A percentile compares a stretch with the other conserved stretches of the same genome.
These are phyloP conservation scores for Diglossa cyanea DNA, from an alignment of 2,797 vertebrate genomes.

Conservation along the genomic window DNA sequence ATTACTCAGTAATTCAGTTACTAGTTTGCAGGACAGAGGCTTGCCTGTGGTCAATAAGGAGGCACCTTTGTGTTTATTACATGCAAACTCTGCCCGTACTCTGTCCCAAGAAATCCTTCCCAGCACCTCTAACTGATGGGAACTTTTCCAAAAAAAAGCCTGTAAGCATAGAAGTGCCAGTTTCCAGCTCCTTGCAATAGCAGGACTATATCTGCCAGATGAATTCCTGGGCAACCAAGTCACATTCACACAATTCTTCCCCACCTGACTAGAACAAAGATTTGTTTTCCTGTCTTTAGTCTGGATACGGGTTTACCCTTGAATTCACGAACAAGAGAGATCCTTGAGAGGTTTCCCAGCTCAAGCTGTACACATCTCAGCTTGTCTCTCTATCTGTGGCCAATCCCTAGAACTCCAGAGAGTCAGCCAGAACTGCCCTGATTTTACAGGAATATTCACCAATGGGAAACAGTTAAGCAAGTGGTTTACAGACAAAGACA, in stretches of 20 bases:
- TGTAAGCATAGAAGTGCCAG: not conserved
- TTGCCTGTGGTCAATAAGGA: not conserved
- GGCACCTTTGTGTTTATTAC: not conserved
- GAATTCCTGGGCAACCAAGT: not conserved
- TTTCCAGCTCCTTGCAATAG: not conserved
- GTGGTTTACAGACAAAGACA: not conserved
- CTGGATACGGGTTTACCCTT: not conserved
- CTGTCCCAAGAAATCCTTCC: not conserved
- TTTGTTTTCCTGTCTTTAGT: not conserved
- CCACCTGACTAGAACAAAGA: not conserved
- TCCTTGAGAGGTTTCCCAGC: not conserved
- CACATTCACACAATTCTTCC: not conserved
- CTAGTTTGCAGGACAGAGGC: not conserved
- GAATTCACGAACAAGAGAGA: not conserved
- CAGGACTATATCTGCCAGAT: not conserved
- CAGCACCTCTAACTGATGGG: not conserved
- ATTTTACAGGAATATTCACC: not conserved
- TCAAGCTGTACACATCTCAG: not conserved
- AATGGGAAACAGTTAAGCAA: not conserved
- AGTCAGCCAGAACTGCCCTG: not conserved
- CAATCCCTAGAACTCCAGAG: not conserved
- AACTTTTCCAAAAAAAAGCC: not conserved
- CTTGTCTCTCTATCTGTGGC: not conserved
- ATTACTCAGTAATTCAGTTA: not conserved
- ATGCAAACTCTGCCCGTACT: not conserved